These are phyloP conservation scores for Stichopus horrens DNA, from an alignment of 53 echinoderm and acorn worm species.

Conservation along the genomic window DNA sequence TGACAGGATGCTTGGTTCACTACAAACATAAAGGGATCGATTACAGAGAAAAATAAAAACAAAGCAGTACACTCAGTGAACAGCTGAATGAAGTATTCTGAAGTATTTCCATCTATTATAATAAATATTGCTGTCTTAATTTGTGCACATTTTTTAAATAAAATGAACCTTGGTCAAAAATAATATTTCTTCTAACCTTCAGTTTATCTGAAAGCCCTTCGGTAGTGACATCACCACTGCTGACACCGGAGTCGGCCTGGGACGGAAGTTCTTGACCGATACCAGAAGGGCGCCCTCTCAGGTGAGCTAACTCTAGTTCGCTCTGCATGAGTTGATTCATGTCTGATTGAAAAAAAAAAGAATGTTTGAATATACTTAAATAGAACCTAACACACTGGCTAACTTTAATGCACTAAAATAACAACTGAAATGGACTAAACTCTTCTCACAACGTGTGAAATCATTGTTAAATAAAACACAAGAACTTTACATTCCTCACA, in stretches of 20 bases:
- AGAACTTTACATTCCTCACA: no score
- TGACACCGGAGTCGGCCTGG: constrained; percentile 41
- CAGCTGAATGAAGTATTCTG: background rate
- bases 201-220: constrained; percentile 42
- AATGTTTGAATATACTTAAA: no score
- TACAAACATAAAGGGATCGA: background rate
- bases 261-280: constrained; percentile 33
- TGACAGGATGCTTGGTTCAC: background rate
- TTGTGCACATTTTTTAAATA: background rate
- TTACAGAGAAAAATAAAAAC: background rate
- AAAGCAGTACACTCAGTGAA: background rate
- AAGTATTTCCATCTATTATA: background rate
- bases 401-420: no score
- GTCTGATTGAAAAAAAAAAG: background rate
- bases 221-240: constrained; percentile 24
- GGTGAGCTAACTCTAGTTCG: constrained; percentile 21
- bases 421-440: no score
- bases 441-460: no score
- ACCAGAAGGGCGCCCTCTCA: constrained; percentile 39
- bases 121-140: background rate
- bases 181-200: background rate
- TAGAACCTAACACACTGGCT: no score
- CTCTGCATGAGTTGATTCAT: constrained; percentile 35
- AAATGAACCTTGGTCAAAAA: background rate
- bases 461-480: no score